Evolutionary conservation across 2,113 vertebrate species (phyloP).

Genomic region (Serinus canaria): DNA sequence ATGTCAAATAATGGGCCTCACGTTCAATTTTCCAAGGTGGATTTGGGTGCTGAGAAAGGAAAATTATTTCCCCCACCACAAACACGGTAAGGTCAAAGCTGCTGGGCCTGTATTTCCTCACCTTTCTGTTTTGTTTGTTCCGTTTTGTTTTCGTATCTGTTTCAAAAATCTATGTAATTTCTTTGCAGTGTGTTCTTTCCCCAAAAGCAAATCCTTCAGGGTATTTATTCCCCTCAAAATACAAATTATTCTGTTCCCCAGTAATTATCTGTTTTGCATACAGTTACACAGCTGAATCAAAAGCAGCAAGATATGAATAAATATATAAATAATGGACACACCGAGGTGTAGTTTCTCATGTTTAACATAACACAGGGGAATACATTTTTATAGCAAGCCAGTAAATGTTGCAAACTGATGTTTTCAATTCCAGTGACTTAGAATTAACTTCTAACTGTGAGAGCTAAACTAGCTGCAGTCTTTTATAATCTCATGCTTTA

Average conservation of each 20-base stretch:
- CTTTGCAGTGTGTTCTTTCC: conserved; percentile 39
- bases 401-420: conserved; percentile 82
- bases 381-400: conserved; percentile 76
- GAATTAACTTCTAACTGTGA: conserved; percentile 74
- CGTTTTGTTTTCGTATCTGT: not conserved
- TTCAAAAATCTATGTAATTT: conserved; percentile 48
- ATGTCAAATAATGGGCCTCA: not conserved
- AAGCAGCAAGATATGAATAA: conserved; percentile 67
- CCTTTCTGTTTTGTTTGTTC: not conserved
- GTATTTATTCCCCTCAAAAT: conserved; percentile 58
- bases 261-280: conserved; percentile 70
- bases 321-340: conserved; percentile 72
- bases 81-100: not conserved
- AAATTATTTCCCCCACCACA: not conserved
- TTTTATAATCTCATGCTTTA: conserved; percentile 62
- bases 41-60: not conserved
- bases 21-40: not conserved
- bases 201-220: conserved; percentile 55
- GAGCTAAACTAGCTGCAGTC: conserved; percentile 75
- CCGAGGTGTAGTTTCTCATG: conserved; percentile 68
- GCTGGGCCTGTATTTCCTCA: not conserved
- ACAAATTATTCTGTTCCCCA: conserved; percentile 63
- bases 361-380: conserved; percentile 74
- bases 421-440: conserved; percentile 84
- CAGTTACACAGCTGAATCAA: conserved; percentile 67